Percentiles rank a stretch among this genome's conserved stretches.
Conservation (phyloP, 2,797 vertebrate genomes). For the Intellagama lesueurii region DNA sequence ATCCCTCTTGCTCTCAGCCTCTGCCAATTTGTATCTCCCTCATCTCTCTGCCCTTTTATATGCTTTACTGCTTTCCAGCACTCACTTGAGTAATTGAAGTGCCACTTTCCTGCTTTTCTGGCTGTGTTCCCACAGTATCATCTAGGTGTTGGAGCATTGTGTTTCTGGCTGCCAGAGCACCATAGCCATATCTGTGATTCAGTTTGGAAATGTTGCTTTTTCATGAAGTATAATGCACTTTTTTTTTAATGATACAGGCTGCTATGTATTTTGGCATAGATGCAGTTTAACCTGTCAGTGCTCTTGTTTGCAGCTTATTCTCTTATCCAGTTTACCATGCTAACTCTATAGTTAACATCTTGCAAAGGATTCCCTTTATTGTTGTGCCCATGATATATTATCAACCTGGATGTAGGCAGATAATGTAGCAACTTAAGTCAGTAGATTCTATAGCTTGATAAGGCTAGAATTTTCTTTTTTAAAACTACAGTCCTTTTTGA, state of each 20-base stretch:
- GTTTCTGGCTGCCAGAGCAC: not conserved
- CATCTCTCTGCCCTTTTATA: slow-evolving; percentile 9
- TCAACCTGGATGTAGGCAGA: not conserved
- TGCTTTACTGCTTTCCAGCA: not conserved
- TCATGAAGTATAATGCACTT: not conserved
- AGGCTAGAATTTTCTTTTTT: not conserved
- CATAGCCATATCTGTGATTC: slow-evolving; percentile 2
- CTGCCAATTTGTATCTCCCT: slow-evolving; percentile 21
- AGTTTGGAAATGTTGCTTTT: slow-evolving; percentile 12
- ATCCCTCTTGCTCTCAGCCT: not conserved
- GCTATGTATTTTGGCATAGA: not conserved
- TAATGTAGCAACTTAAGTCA: not conserved
- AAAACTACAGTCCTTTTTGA: not conserved
- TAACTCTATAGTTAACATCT: not conserved
- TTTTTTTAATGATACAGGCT: not conserved
- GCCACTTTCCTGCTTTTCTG: slow-evolving; percentile 1
- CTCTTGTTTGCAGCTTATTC: not conserved
- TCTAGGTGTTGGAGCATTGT: not conserved
- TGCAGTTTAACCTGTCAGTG: not conserved
- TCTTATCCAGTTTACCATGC: not conserved
- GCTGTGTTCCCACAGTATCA: not conserved
- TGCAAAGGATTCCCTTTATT: not conserved
- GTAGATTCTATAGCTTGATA: not conserved
- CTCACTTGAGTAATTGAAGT: slow-evolving; percentile 25
- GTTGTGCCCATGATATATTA: not conserved